Evolutionary conservation across 2,888 invertebrate genomes (phyloP).

Genomic region (Allacma fusca): DNA sequence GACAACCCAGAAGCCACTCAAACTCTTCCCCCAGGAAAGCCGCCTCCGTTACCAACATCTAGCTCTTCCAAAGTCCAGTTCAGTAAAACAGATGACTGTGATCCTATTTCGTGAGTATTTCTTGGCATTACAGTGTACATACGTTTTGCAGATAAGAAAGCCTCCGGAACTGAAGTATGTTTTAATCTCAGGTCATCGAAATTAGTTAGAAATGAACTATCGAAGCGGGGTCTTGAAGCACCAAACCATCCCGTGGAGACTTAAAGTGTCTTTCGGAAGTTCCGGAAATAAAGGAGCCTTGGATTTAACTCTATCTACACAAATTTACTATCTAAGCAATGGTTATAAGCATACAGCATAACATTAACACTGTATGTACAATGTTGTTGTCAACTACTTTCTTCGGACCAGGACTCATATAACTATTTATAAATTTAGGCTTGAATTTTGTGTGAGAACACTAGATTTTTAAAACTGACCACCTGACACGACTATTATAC

Average conservation of each 20-base stretch:
- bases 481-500: background rate
- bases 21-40: conserved; percentile 65
- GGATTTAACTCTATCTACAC: background rate
- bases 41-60: conserved; percentile 61
- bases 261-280: conserved; percentile 6
- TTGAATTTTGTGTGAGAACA: background rate
- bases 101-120: conserved; percentile 5
- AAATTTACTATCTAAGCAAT: background rate
- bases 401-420: background rate
- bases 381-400: conserved; percentile 4
- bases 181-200: conserved; percentile 8
- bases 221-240: conserved; percentile 18
- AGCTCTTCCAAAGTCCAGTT: conserved; percentile 33
- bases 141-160: background rate
- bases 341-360: too few relatives aligned
- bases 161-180: background rate
- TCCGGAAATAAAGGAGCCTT: background rate
- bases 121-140: background rate
- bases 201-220: conserved; percentile 16
- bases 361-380: background rate
- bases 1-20: conserved; percentile 74
- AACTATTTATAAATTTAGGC: background rate
- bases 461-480: background rate
- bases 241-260: conserved; percentile 6
- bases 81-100: conserved; percentile 28